phyloP scores from a whole-genome alignment of 1,140 invertebrate genomes.

The Drosophila paulistorum region DNA sequence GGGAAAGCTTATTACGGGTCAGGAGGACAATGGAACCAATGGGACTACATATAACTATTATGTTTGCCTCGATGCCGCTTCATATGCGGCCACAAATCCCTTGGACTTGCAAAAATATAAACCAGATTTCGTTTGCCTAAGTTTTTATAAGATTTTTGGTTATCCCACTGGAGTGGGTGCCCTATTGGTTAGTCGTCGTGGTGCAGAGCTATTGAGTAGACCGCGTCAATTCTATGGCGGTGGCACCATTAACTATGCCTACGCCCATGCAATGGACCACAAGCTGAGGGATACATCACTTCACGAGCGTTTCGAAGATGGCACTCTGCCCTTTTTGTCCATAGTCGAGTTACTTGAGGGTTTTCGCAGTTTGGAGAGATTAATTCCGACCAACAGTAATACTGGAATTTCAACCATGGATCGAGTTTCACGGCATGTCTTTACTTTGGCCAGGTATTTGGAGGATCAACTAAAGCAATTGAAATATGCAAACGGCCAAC shows the following conservation, averaged over 20 bases:
- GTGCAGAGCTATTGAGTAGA: conserved; percentile 85
- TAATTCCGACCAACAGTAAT: conserved; percentile 83
- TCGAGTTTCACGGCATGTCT: conserved; percentile 90
- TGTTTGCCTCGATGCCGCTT: conserved; percentile 93
- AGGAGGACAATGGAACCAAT: neutral
- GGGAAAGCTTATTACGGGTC: conserved; percentile 44
- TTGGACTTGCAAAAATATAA: conserved; percentile 89
- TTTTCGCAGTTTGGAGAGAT: conserved; percentile 87
- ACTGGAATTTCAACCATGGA: conserved; percentile 83
- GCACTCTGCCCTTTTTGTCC: conserved; percentile 94
- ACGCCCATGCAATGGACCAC: conserved; percentile 88
- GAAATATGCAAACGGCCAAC: conserved; percentile 89
- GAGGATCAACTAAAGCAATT: conserved; percentile 87
- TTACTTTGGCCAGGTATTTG: conserved; percentile 89
- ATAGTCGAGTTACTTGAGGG: conserved; percentile 92
- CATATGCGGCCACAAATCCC: conserved; percentile 90
- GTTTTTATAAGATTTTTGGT: conserved; percentile 99
- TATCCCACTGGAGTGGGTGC: conserved; percentile 97
- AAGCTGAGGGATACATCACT: conserved; percentile 86
- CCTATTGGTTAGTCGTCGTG: conserved; percentile 90
- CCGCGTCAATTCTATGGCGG: conserved; percentile 94
- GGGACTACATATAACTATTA: conserved; percentile 86
- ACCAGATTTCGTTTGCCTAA: conserved; percentile 95
- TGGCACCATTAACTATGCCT: conserved; percentile 93
- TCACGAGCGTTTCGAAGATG: conserved; percentile 95